A percentile compares a stretch with the other conserved stretches of the same genome.
These are phyloP conservation scores for Glaucidium brasilianum DNA, from an alignment of 2,113 vertebrate genomes.

Conservation along the genomic window DNA sequence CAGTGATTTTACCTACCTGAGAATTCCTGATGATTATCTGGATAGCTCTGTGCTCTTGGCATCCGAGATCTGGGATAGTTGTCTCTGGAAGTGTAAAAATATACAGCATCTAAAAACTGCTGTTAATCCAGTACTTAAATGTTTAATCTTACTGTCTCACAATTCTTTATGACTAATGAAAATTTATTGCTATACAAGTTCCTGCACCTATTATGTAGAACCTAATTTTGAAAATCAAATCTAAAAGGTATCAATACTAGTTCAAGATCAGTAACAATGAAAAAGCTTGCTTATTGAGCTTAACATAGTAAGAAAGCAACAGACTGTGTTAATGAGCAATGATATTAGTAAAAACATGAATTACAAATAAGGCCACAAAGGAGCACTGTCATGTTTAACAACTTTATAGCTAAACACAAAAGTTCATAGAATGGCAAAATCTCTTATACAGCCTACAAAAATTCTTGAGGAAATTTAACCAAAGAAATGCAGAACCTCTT, in stretches of 20 bases:
- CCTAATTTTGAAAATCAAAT: neutral
- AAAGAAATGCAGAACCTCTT: neutral
- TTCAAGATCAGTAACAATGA: neutral
- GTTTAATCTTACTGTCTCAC: neutral
- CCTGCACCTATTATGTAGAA: neutral
- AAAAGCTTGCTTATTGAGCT: neutral
- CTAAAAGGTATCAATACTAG: neutral
- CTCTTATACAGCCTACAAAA: neutral
- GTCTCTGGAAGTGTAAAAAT: constrained; percentile 80
- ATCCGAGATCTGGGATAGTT: constrained; percentile 93
- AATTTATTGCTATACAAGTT: neutral
- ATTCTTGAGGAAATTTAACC: neutral
- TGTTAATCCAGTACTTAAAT: neutral
- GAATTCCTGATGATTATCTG: constrained; percentile 98
- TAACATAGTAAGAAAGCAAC: neutral
- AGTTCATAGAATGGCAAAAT: neutral
- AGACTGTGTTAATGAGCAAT: constrained; percentile 11
- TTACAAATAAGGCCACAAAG: neutral
- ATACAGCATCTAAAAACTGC: neutral
- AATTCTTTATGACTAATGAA: neutral
- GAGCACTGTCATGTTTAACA: neutral
- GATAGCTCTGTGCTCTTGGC: constrained; percentile 98
- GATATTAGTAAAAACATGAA: neutral
- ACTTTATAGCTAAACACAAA: neutral
- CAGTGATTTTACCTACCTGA: constrained; percentile 78